These are phyloP conservation scores for Beaufortia kweichowensis DNA, from an alignment of 2,113 vertebrate genomes.

Conservation along the genomic window DNA sequence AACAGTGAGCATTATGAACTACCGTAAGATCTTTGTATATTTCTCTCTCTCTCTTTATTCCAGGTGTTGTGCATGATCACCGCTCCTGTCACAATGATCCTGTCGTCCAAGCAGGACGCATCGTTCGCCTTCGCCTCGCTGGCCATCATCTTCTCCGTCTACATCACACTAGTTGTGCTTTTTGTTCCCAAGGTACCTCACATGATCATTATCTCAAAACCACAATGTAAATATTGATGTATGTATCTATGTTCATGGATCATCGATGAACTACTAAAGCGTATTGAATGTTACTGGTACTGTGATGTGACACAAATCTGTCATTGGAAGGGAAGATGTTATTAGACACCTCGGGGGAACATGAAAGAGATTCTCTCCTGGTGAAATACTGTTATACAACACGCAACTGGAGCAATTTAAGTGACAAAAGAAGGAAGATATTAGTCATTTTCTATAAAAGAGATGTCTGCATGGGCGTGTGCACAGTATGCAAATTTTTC, in stretches of 20 bases:
- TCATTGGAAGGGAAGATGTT: constrained; percentile 17
- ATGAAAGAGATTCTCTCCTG: not conserved
- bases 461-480: too few species aligned
- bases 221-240: not conserved
- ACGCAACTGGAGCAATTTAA: not conserved
- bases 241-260: not conserved
- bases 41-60: constrained; percentile 10
- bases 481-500: too few species aligned
- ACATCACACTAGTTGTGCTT: constrained; percentile 94
- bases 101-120: constrained; percentile 92
- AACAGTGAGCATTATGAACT: too few species aligned
- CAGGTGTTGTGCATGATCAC: constrained; percentile 96
- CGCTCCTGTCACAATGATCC: constrained; percentile 93
- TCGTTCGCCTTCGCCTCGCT: constrained; percentile 92
- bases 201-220: not conserved
- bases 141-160: constrained; percentile 92
- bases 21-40: too few species aligned
- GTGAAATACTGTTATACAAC: not conserved
- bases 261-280: not conserved
- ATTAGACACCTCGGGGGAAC: constrained; percentile 6
- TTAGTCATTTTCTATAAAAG: not conserved
- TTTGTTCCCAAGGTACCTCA: constrained; percentile 89
- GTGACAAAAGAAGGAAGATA: not conserved
- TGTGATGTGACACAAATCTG: constrained; percentile 5
- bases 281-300: not conserved